Evolutionary conservation across 2,888 invertebrate genomes (phyloP).

Genomic region (Eupithecia vulgata): DNA sequence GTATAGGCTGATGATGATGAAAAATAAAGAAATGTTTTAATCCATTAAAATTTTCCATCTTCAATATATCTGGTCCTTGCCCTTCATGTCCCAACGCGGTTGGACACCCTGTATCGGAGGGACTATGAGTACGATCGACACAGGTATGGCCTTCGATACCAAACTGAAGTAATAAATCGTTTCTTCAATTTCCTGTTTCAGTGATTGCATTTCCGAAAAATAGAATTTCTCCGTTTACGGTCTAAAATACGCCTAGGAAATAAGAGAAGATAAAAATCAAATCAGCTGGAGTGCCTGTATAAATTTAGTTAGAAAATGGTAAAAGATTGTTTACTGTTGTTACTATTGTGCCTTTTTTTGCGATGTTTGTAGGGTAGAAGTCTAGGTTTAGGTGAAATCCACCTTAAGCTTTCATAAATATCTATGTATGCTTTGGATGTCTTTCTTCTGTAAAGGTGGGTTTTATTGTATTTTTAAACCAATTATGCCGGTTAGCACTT

Average conservation of each 20-base stretch:
- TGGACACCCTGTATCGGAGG: not conserved
- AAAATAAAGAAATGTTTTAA: too few relatives aligned
- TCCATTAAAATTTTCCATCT: too few relatives aligned
- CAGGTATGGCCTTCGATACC: not conserved
- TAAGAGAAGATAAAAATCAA: constrained; percentile 9
- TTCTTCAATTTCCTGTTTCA: constrained; percentile 14
- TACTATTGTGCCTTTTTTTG: too few relatives aligned
- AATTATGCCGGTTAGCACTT: not conserved
- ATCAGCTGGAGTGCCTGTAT: constrained; percentile 2
- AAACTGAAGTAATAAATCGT: constrained; percentile 3
- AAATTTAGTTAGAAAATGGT: not conserved
- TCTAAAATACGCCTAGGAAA: not conserved
- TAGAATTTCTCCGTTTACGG: not conserved
- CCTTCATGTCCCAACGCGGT: too few relatives aligned
- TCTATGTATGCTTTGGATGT: constrained; percentile 24
- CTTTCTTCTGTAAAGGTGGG: constrained; percentile 52
- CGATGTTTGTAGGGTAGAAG: not conserved
- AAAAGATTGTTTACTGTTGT: too few relatives aligned
- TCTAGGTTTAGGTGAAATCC: not conserved
- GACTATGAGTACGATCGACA: not conserved
- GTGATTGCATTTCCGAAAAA: constrained; percentile 11
- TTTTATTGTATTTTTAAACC: constrained; percentile 39
- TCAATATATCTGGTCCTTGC: too few relatives aligned
- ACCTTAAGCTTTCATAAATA: not conserved
- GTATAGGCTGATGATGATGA: too few relatives aligned